Percentiles rank a stretch among this genome's conserved stretches.
phyloP scores from a whole-genome alignment of 2,113 vertebrate genomes.

The Bos indicus region DNA sequence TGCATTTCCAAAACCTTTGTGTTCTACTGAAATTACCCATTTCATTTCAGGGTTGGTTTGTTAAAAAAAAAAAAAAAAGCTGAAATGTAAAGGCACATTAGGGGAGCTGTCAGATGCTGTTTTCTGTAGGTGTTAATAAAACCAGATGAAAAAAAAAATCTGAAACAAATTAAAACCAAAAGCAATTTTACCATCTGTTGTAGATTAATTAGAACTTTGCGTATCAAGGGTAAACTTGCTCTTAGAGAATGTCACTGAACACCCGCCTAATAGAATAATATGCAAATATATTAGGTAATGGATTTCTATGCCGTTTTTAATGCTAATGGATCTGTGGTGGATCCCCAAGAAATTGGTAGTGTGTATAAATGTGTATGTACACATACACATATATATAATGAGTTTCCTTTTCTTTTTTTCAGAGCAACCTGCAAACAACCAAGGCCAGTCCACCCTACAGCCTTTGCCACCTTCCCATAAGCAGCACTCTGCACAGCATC shows the following conservation, averaged over 20 bases:
- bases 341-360: background rate
- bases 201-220: conserved; percentile 84
- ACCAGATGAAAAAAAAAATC: conserved; percentile 78
- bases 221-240: conserved; percentile 85
- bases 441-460: conserved; percentile 92
- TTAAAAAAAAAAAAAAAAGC: conserved; percentile 75
- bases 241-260: conserved; percentile 82
- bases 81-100: conserved; percentile 79
- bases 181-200: conserved; percentile 87
- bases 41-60: conserved; percentile 85
- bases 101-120: conserved; percentile 81
- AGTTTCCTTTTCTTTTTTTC: conserved; percentile 53
- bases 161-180: conserved; percentile 85
- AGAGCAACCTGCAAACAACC: conserved; percentile 92
- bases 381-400: background rate
- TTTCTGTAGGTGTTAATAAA: conserved; percentile 87
- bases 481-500: conserved; percentile 89
- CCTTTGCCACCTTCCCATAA: conserved; percentile 92
- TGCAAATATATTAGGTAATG: conserved; percentile 75
- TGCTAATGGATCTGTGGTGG: conserved; percentile 61
- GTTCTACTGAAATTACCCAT: conserved; percentile 81
- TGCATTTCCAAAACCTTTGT: conserved; percentile 81
- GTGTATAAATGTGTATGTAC: background rate
- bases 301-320: conserved; percentile 66
- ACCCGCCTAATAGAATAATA: conserved; percentile 81